Evolutionary conservation across 1,140 invertebrate genomes (phyloP).

Genomic region (Brachionus plicatilis): DNA sequence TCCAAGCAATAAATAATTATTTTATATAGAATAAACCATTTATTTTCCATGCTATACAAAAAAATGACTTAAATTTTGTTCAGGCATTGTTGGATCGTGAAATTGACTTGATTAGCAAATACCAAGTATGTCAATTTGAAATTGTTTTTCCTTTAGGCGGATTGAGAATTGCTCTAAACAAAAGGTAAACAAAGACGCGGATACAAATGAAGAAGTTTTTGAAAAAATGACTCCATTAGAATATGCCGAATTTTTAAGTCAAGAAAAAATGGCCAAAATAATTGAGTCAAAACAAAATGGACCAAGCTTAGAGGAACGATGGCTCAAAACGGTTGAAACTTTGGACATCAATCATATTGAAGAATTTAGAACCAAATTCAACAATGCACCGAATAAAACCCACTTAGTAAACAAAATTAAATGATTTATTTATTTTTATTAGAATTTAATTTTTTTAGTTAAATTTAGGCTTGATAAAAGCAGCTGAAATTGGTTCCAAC

Average conservation of each 20-base stretch:
- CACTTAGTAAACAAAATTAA: background rate
- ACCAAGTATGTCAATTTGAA: background rate
- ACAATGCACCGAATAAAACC: background rate
- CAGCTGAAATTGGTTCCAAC: slow-evolving; percentile 19
- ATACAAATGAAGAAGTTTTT: background rate
- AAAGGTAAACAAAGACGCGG: background rate
- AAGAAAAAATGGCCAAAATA: background rate
- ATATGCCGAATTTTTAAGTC: background rate
- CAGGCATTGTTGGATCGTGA: slow-evolving; percentile 21
- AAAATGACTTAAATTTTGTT: slow-evolving; percentile 7
- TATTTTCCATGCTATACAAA: slow-evolving; percentile 33
- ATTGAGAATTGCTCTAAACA: background rate
- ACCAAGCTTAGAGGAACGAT: background rate
- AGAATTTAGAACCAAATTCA: slow-evolving; percentile 11
- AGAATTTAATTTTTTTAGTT: slow-evolving; percentile 5
- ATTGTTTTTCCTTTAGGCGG: background rate
- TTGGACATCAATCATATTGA: background rate
- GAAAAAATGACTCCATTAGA: background rate
- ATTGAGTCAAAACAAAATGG: background rate
- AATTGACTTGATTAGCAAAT: slow-evolving; percentile 6
- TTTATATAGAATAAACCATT: slow-evolving; percentile 39
- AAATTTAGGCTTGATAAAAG: slow-evolving; percentile 21
- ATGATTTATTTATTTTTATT: background rate
- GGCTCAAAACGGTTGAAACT: background rate
- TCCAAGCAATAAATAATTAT: background rate